These are phyloP conservation scores for Campylorhamphus procurvoides DNA, from an alignment of 2,113 vertebrate species.

Conservation along the genomic window DNA sequence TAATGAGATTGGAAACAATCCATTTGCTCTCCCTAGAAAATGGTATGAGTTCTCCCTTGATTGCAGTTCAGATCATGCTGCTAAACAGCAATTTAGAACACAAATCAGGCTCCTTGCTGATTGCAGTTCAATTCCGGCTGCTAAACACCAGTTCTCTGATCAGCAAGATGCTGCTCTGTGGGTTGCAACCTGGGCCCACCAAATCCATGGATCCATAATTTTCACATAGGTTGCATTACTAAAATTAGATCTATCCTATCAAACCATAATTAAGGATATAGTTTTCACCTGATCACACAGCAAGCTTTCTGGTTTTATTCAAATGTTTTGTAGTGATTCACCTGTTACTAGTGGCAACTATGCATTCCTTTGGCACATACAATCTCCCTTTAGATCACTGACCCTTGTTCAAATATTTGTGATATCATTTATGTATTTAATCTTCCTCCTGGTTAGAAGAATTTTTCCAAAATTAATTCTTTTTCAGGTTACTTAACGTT, in stretches of 20 bases:
- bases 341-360: neutral
- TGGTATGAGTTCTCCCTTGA: constrained; percentile 31
- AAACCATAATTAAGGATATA: neutral
- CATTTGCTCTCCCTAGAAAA: constrained; percentile 46
- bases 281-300: neutral
- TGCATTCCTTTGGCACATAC: neutral
- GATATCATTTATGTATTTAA: neutral
- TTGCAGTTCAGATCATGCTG: constrained; percentile 46
- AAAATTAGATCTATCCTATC: neutral
- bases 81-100: constrained; percentile 60
- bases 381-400: neutral
- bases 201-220: neutral
- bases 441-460: neutral
- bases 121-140: constrained; percentile 44
- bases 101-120: constrained; percentile 59
- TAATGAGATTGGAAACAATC: constrained; percentile 45
- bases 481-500: neutral
- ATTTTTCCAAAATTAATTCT: neutral
- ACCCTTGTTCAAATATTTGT: neutral
- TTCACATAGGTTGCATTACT: neutral
- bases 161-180: neutral
- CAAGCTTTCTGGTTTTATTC: neutral
- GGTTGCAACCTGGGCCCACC: neutral
- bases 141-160: constrained; percentile 30
- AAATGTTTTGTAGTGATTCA: neutral